A percentile compares a stretch with the other conserved stretches of the same genome.
Conservation (phyloP, 2,113 vertebrate species). For the Vulpes ferrilata region DNA sequence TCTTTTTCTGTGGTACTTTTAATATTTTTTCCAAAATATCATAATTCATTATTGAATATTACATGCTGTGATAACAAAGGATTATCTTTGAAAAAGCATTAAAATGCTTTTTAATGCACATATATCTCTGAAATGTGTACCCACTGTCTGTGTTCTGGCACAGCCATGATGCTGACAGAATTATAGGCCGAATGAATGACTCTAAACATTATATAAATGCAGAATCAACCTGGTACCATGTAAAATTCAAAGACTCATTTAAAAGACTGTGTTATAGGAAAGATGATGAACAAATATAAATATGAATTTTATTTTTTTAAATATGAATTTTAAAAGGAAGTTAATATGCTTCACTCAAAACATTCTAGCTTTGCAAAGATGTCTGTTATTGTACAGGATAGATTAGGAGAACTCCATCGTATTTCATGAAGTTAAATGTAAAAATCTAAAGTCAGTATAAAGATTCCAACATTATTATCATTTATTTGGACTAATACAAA, state of each 20-base stretch:
- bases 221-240: neutral
- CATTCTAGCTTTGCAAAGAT: neutral
- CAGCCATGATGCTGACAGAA: neutral
- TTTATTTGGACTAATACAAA: conserved; percentile 27
- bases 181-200: neutral
- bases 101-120: neutral
- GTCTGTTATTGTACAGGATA: neutral
- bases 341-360: conserved; percentile 5
- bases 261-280: neutral
- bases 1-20: neutral
- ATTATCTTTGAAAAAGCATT: neutral
- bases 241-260: neutral
- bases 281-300: neutral
- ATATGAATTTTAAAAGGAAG: neutral
- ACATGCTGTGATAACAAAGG: neutral
- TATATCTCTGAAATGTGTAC: neutral
- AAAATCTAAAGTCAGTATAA: neutral
- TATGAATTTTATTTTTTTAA: neutral
- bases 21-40: neutral
- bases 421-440: conserved; percentile 40
- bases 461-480: neutral
- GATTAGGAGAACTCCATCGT: neutral
- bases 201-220: neutral
- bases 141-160: neutral
- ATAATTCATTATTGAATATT: neutral